phyloP scores from a whole-genome alignment of 2,113 vertebrate species.

The Ageneiosus marmoratus region DNA sequence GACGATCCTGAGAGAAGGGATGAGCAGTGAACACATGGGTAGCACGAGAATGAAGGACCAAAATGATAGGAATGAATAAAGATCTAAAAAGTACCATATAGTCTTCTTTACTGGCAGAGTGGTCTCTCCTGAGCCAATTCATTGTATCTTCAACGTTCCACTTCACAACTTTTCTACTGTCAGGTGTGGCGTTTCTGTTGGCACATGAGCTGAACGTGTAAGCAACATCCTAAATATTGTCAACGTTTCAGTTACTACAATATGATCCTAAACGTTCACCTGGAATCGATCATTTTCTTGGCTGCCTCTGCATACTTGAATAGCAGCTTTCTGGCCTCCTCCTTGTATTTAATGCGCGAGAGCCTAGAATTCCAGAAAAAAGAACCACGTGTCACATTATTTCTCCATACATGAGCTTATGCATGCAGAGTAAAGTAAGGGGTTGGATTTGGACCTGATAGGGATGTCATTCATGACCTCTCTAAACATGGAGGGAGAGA shows the following conservation, averaged over 20 bases:
- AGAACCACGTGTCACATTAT: background rate
- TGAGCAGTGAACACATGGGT: background rate
- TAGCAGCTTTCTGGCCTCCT: conserved; percentile 91
- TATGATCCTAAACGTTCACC: conserved; percentile 67
- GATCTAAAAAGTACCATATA: conserved; percentile 83
- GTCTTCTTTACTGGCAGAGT: conserved; percentile 96
- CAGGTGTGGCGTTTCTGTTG: conserved; percentile 90
- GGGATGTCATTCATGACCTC: conserved; percentile 99
- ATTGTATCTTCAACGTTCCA: conserved; percentile 99
- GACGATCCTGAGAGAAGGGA: conserved; percentile 80
- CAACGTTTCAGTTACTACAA: background rate
- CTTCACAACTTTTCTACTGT: conserved; percentile 97
- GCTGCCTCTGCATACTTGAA: conserved; percentile 97
- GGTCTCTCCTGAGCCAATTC: conserved; percentile 95
- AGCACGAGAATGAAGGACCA: background rate
- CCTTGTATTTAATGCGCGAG: conserved; percentile 96
- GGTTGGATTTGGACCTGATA: conserved; percentile 77
- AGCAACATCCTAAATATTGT: background rate
- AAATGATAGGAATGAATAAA: background rate
- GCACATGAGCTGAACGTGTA: background rate
- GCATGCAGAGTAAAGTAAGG: background rate
- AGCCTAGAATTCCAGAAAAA: conserved; percentile 67
- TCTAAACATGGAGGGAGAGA: conserved; percentile 97
- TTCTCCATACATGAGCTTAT: background rate
- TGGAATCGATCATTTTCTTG: conserved; percentile 95